Base-by-base conservation (phyloP, 2,888 invertebrate genomes). In the Pediacus dermestoides region DNA sequence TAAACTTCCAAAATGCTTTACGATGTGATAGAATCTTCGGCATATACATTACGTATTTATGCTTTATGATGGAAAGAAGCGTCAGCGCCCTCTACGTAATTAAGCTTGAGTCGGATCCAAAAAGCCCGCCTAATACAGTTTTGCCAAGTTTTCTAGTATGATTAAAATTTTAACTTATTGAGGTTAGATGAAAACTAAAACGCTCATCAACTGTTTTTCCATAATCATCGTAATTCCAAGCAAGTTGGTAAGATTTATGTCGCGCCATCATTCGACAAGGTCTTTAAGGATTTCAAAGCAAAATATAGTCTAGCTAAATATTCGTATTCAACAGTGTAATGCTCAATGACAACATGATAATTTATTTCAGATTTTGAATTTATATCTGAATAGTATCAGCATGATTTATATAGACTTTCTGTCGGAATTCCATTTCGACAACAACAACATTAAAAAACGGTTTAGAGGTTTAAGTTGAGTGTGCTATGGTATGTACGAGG, bases 281-380 rank as follows among this genome's bases (percentile, higher is more conserved):
- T 54, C 60, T 61, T n/a, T 60, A 59, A 58, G 58, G 58, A 55
- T 53, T 56, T 56, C 47, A 41, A 44, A 48, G 48, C 50, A 44
- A 57, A 50, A 53, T 49, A 52, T 52, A n/a, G n/a, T n/a, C n/a
- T n/a, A 47, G 47, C 48, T 40, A 50, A 52, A 55, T 54, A n/a
- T 57, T 58, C 50, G 58, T 54, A 57, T 58, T 58, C 56, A 47
- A 47, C 42, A n/a, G n/a, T n/a, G 53, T 53, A 54, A 50, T 51
- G 48, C 52, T 39, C 55, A 56, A 55, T 57, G 59, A 57, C 59
- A 58, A 58, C 55, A 55, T 55, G 53, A 55, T 60, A 58, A 61
- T 61, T 59, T 61, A 60, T 61, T 49, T 53, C 52, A 57, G 59
- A 54, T 58, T 58, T 61, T 49, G 54, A 55, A 57, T 54, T 52